Conservation (phyloP, 1,140 invertebrate genomes). For the Helicoverpa armigera region DNA sequence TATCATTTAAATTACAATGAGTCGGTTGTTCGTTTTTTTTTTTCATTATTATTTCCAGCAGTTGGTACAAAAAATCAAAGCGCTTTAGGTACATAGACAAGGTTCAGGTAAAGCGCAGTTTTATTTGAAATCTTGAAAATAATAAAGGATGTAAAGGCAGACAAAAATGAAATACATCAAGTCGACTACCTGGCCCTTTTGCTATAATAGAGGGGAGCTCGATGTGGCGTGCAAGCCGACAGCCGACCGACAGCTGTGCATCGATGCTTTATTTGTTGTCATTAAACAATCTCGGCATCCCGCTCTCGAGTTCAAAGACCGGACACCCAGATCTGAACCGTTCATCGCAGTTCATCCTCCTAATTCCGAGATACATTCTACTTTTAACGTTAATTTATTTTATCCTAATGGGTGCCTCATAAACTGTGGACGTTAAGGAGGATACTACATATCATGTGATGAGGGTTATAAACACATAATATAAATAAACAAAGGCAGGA, state of each 20-base stretch:
- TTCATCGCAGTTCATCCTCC: slow-evolving; percentile 61
- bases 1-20: slow-evolving; percentile 20
- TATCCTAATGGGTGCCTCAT: not conserved
- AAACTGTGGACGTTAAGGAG: slow-evolving; percentile 4
- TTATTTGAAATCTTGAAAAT: slow-evolving; percentile 1
- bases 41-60: not conserved
- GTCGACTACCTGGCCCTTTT: slow-evolving; percentile 68
- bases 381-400: not conserved
- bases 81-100: not conserved
- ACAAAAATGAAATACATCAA: slow-evolving; percentile 54
- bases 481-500: slow-evolving; percentile 60
- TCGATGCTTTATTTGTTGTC: slow-evolving; percentile 68
- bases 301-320: slow-evolving; percentile 76
- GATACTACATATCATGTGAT: not conserved
- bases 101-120: slow-evolving; percentile 6
- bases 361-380: slow-evolving; percentile 54
- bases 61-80: not conserved
- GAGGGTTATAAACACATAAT: slow-evolving; percentile 23
- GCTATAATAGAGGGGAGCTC: slow-evolving; percentile 52
- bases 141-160: slow-evolving; percentile 32
- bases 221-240: slow-evolving; percentile 53
- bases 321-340: slow-evolving; percentile 51
- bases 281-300: slow-evolving; percentile 62
- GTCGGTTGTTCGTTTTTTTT: not conserved
- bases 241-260: slow-evolving; percentile 73